Percentiles rank a stretch among this genome's conserved stretches.
These are phyloP conservation scores for Parus major DNA, from an alignment of 2,113 vertebrate genomes.

Conservation along the genomic window DNA sequence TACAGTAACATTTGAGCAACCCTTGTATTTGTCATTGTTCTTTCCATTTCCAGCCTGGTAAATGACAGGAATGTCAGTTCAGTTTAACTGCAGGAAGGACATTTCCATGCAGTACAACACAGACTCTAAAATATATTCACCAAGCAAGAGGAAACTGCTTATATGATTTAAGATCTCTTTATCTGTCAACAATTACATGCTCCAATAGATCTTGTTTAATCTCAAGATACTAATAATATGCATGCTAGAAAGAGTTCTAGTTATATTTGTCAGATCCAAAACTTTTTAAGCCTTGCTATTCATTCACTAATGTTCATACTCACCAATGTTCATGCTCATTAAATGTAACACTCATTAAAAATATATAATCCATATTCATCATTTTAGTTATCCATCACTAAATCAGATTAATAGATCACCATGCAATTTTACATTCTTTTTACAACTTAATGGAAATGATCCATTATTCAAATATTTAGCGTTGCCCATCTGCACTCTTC, in stretches of 20 bases:
- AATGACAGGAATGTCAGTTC: neutral
- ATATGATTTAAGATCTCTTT: neutral
- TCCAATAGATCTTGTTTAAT: neutral
- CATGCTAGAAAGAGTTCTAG: neutral
- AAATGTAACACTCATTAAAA: conserved; percentile 57
- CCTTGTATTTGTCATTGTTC: neutral
- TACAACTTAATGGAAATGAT: conserved; percentile 44
- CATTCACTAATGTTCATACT: neutral
- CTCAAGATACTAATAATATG: neutral
- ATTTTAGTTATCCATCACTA: conserved; percentile 46
- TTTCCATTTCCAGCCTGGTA: neutral
- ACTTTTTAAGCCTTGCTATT: conserved; percentile 2
- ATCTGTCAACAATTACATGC: neutral
- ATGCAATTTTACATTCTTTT: conserved; percentile 57
- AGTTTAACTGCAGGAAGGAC: neutral
- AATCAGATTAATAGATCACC: conserved; percentile 46
- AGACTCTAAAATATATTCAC: neutral
- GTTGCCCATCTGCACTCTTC: neutral
- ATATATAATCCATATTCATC: conserved; percentile 50
- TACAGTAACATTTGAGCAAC: neutral
- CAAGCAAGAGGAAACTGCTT: neutral
- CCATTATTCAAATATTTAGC: conserved; percentile 31
- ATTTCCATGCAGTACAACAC: neutral
- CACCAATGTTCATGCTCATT: neutral
- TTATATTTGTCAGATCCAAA: neutral